A percentile compares a stretch with the other conserved stretches of the same genome.
These are phyloP conservation scores for Alcis repandata DNA, from an alignment of 2,888 invertebrate species.

Conservation along the genomic window DNA sequence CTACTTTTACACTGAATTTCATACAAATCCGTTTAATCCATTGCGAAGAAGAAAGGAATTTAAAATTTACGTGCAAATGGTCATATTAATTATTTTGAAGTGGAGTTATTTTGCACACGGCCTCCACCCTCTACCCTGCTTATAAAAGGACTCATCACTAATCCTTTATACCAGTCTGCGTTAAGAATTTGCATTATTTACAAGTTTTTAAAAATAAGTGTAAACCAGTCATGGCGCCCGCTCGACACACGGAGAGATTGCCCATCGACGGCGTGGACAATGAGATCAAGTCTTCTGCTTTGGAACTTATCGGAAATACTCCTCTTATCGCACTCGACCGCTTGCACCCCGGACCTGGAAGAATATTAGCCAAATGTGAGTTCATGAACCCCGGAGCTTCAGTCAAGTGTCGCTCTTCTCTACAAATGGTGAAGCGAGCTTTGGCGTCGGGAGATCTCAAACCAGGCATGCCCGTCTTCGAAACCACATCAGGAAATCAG, in stretches of 20 bases:
- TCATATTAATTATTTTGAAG: not conserved
- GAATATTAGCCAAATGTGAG: constrained; percentile 80
- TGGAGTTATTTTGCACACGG: constrained; percentile 6
- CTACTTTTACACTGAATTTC: not conserved
- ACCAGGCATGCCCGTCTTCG: constrained; percentile 72
- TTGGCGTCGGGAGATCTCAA: constrained; percentile 64
- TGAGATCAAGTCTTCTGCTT: constrained; percentile 76
- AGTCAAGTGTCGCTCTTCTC: constrained; percentile 76
- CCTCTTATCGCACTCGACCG: constrained; percentile 80
- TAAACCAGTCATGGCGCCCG: constrained; percentile 1
- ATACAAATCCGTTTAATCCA: not conserved
- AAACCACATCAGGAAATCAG: constrained; percentile 81
- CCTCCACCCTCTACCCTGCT: not conserved
- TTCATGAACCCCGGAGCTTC: constrained; percentile 82
- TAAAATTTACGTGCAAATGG: not conserved
- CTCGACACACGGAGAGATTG: constrained; percentile 14
- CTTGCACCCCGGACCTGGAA: constrained; percentile 73
- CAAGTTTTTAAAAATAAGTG: not conserved
- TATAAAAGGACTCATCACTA: not conserved
- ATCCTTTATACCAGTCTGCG: not conserved
- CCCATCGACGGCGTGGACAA: constrained; percentile 55
- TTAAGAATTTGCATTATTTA: not conserved
- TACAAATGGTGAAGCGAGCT: constrained; percentile 74
- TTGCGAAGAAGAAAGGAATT: not conserved
- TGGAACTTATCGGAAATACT: constrained; percentile 80